Percentiles rank a stretch among this genome's conserved stretches.
phyloP scores from a whole-genome alignment of 2,888 invertebrate species.

The Marasmarcha lunaedactyla region DNA sequence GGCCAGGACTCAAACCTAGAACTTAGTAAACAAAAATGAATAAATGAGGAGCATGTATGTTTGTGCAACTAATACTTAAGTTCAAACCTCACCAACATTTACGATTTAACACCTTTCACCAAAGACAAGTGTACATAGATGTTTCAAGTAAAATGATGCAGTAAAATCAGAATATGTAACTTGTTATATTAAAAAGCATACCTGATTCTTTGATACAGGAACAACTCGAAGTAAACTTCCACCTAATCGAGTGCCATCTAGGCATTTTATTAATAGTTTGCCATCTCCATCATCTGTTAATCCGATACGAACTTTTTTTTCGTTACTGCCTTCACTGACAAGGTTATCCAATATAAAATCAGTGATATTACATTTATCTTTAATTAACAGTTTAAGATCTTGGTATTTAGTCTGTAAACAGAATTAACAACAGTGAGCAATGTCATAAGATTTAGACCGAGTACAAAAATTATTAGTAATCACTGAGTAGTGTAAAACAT shows the following conservation, averaged over 20 bases:
- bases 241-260: slow-evolving; percentile 38
- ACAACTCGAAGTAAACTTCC: slow-evolving; percentile 33
- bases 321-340: slow-evolving; percentile 27
- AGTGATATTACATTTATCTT: slow-evolving; percentile 37
- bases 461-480: too few relatives aligned
- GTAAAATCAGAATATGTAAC: not conserved
- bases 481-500: too few relatives aligned
- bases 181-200: too few relatives aligned
- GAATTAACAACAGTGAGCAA: too few relatives aligned
- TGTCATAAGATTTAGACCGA: too few relatives aligned
- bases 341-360: slow-evolving; percentile 50
- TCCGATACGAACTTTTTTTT: slow-evolving; percentile 46
- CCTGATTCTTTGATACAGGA: slow-evolving; percentile 32
- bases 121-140: too few relatives aligned
- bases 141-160: not conserved
- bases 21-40: too few relatives aligned
- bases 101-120: too few relatives aligned
- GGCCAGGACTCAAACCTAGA: too few relatives aligned
- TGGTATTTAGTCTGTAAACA: slow-evolving; percentile 41
- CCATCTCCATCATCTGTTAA: slow-evolving; percentile 42
- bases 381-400: slow-evolving; percentile 41
- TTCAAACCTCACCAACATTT: too few relatives aligned
- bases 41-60: too few relatives aligned
- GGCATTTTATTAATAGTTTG: slow-evolving; percentile 33
- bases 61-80: too few relatives aligned